Evolutionary conservation across 2,113 vertebrate species (phyloP).

Genomic region (Triplophysa tibetana): DNA sequence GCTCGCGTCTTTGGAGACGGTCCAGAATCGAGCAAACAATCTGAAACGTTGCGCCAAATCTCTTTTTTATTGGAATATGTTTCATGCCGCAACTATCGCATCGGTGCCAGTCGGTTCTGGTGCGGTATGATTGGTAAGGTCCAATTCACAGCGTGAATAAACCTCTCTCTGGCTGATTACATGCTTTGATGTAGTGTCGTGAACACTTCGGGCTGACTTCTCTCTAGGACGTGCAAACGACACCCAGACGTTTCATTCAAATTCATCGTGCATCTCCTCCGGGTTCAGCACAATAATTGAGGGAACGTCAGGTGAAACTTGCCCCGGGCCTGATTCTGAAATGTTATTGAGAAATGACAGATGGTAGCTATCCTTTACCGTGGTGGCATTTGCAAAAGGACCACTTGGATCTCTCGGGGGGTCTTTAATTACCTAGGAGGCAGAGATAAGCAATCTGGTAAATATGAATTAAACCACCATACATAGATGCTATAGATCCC

Average conservation of each 20-base stretch:
- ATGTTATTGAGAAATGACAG: constrained; percentile 48
- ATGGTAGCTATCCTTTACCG: constrained; percentile 49
- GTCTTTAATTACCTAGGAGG: constrained; percentile 53
- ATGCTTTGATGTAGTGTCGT: constrained; percentile 46
- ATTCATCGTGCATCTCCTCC: constrained; percentile 44
- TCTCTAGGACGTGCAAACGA: constrained; percentile 30
- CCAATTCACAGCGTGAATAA: constrained; percentile 51
- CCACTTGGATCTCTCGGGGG: constrained; percentile 47
- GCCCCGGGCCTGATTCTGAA: constrained; percentile 47
- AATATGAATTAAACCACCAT: constrained; percentile 37
- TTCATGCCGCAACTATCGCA: constrained; percentile 32
- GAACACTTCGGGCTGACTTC: constrained; percentile 39
- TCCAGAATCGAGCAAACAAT: constrained; percentile 25
- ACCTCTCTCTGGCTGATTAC: constrained; percentile 42
- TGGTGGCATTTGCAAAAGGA: constrained; percentile 44
- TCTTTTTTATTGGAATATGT: constrained; percentile 36
- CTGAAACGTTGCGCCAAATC: constrained; percentile 35
- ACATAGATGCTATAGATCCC: constrained; percentile 31
- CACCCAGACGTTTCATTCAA: constrained; percentile 52
- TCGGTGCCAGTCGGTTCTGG: constrained; percentile 42
- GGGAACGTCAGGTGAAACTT: constrained; percentile 51
- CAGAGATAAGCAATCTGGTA: constrained; percentile 53
- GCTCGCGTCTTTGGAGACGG: constrained; percentile 17
- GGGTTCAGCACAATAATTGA: constrained; percentile 51
- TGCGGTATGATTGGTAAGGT: constrained; percentile 46